These are phyloP conservation scores for Kradibia gibbosae DNA, from an alignment of 1,140 invertebrate genomes.

Conservation along the genomic window DNA sequence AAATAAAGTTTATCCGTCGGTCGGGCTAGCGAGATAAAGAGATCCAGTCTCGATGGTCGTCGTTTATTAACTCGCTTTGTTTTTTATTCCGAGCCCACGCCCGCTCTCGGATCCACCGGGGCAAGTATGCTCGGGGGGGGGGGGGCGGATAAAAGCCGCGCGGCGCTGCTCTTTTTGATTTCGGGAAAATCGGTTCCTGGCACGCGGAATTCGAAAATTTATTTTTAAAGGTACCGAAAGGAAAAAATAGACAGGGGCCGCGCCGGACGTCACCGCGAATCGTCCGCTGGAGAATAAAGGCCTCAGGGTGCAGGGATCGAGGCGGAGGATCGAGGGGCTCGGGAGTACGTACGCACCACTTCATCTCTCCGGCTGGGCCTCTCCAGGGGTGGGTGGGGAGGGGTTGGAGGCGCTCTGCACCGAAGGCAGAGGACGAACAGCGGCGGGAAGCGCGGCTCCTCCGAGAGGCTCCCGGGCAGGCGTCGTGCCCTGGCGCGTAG, in stretches of 20 bases:
- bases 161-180: no score
- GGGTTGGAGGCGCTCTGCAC: no score
- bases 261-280: neutral
- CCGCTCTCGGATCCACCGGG: neutral
- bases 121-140: no score
- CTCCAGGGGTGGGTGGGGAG: neutral
- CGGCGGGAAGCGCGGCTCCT: no score
- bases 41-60: neutral
- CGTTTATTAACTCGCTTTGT: slow-evolving; percentile 6
- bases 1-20: slow-evolving; percentile 24
- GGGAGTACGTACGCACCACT: slow-evolving; percentile 7
- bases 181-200: no score
- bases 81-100: slow-evolving; percentile 2
- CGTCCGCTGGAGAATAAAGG: neutral
- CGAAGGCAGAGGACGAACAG: no score
- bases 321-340: neutral
- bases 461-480: neutral
- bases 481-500: neutral
- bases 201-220: neutral
- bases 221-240: neutral
- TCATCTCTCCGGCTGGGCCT: slow-evolving; percentile 11
- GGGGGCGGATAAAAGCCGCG: no score
- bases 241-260: neutral
- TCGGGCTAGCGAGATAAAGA: neutral
- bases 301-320: no score